Percentiles rank a stretch among this genome's conserved stretches.
These are phyloP conservation scores for Embidobia sp. DNA, from an alignment of 2,888 invertebrate species.

Conservation along the genomic window DNA sequence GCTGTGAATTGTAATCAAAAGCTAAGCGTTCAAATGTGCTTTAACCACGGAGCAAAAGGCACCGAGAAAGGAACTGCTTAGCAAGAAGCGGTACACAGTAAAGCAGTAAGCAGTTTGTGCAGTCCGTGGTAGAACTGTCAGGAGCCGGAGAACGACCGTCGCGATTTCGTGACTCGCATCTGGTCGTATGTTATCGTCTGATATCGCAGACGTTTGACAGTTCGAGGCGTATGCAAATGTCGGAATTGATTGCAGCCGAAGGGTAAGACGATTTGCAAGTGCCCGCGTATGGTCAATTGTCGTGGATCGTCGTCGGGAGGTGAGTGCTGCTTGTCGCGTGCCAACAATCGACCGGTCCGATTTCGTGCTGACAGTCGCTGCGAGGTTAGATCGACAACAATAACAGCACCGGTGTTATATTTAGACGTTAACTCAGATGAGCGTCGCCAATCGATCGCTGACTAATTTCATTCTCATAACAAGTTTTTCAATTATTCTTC, in stretches of 20 bases:
- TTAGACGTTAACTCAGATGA: conserved; percentile 36
- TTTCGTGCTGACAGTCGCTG: neutral
- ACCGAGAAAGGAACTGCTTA: too few relatives aligned
- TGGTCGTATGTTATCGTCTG: conserved; percentile 10
- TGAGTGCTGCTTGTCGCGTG: neutral
- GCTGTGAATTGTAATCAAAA: too few relatives aligned
- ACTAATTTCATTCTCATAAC: conserved; percentile 1
- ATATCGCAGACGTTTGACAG: conserved; percentile 21
- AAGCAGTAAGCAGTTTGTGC: too few relatives aligned
- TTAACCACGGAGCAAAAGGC: too few relatives aligned
- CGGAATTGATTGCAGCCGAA: conserved; percentile 9
- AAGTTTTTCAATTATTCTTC: neutral
- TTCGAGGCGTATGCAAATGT: conserved; percentile 19
- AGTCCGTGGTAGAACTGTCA: too few relatives aligned
- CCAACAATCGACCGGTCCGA: conserved; percentile 3
- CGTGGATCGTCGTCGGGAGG: neutral
- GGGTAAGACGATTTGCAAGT: conserved; percentile 9
- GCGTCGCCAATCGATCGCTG: conserved; percentile 10
- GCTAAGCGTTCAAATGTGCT: too few relatives aligned
- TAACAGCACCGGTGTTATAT: conserved; percentile 27
- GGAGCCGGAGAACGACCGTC: too few relatives aligned
- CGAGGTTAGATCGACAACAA: conserved; percentile 24
- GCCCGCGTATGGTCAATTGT: neutral
- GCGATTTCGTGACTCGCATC: conserved; percentile 1
- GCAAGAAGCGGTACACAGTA: too few relatives aligned